Conservation (phyloP, 2,888 invertebrate genomes). For the Mythimna albipuncta region DNA sequence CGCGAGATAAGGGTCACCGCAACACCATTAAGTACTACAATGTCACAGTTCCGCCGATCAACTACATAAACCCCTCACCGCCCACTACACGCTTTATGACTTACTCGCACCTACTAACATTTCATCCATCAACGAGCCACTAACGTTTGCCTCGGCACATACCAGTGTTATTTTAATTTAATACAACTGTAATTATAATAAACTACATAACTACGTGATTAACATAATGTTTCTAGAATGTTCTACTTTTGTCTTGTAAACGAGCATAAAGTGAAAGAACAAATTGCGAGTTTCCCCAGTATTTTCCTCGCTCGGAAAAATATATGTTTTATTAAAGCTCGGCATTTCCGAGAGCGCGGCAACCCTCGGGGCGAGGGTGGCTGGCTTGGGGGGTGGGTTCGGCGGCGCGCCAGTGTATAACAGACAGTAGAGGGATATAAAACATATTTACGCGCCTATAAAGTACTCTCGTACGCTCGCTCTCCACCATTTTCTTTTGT, state of each 20-base stretch:
- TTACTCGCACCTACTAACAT: conserved; percentile 70
- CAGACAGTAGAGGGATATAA: conserved; percentile 91
- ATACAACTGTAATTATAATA: conserved; percentile 74
- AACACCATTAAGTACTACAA: conserved; percentile 83
- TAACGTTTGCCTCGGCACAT: conserved; percentile 28
- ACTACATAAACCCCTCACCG: conserved; percentile 71
- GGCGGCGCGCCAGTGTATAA: conserved; percentile 89
- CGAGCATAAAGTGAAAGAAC: conserved; percentile 91
- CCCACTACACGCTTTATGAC: conserved; percentile 76
- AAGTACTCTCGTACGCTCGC: conserved; percentile 90
- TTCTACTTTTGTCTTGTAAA: conserved; percentile 91
- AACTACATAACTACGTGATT: conserved; percentile 87
- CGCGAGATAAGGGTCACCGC: conserved; percentile 86
- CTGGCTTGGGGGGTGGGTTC: conserved; percentile 75
- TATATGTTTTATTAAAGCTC: conserved; percentile 91
- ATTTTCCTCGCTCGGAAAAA: conserved; percentile 91
- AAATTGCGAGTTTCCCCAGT: conserved; percentile 91
- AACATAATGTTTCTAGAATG: conserved; percentile 90
- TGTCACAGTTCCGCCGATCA: conserved; percentile 79
- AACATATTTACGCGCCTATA: conserved; percentile 91
- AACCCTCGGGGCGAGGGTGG: conserved; percentile 84
- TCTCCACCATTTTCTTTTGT: conserved; percentile 90
- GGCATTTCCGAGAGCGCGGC: conserved; percentile 90
- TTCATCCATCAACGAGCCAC: conserved; percentile 59
- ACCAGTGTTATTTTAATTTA: conserved; percentile 64